phyloP scores from a whole-genome alignment of 30 jellyfish, hydroid and myxozoan genomes.

The Hydra vulgaris region DNA sequence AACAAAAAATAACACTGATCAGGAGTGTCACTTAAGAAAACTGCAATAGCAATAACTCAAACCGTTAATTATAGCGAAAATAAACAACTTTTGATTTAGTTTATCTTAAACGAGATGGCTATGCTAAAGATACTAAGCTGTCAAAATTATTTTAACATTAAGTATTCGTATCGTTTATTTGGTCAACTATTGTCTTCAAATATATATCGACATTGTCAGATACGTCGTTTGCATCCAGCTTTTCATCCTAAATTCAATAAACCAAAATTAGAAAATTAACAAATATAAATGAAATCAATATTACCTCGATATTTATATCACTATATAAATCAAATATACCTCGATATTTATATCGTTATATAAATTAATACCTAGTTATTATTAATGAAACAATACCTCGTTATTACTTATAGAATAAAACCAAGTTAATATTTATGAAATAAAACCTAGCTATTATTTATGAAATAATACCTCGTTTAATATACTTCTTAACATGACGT shows the following conservation, averaged over 20 bases:
- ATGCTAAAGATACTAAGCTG: neutral
- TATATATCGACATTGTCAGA: slow-evolving; percentile 36
- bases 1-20: no score
- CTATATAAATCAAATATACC: neutral
- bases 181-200: slow-evolving; percentile 30
- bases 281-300: neutral
- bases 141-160: neutral
- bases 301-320: neutral
- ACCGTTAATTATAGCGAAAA: no score
- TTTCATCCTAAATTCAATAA: slow-evolving; percentile 23
- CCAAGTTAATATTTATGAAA: neutral
- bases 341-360: no score
- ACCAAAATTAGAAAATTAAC: neutral
- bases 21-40: no score
- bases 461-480: slow-evolving; percentile 41
- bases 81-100: neutral
- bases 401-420: neutral
- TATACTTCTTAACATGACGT: slow-evolving; percentile 63
- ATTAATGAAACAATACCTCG: neutral
- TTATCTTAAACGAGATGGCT: neutral
- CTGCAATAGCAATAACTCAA: no score
- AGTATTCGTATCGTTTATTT: slow-evolving; percentile 17
- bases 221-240: slow-evolving; percentile 26
- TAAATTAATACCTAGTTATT: no score
- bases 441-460: neutral